Conservation (phyloP, 2,888 invertebrate genomes). For the Cheilosia soror region DNA sequence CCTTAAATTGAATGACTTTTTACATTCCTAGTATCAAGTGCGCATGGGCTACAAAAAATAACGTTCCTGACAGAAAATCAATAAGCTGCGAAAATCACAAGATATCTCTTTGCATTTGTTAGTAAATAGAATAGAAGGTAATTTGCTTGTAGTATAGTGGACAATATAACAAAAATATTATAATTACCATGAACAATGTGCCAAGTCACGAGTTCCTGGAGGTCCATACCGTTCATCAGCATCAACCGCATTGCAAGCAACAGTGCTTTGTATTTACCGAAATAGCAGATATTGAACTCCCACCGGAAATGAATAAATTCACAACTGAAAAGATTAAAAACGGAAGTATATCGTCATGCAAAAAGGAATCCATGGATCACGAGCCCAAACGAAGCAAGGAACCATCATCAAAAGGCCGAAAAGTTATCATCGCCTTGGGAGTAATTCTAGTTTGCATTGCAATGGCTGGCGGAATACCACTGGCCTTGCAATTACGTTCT, state of each 20-base stretch:
- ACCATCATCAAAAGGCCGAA: slow-evolving; percentile 79
- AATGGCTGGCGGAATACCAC: slow-evolving; percentile 84
- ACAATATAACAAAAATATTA: not conserved
- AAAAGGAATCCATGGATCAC: slow-evolving; percentile 79
- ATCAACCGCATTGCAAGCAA: slow-evolving; percentile 82
- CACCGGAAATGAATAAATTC: slow-evolving; percentile 83
- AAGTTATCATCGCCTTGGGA: slow-evolving; percentile 80
- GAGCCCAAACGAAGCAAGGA: slow-evolving; percentile 68
- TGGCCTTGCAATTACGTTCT: slow-evolving; percentile 85
- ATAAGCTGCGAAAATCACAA: slow-evolving; percentile 47
- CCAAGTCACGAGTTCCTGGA: slow-evolving; percentile 83
- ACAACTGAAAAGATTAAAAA: slow-evolving; percentile 82
- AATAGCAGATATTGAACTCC: slow-evolving; percentile 83
- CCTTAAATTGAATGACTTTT: not conserved
- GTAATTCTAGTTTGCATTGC: slow-evolving; percentile 81
- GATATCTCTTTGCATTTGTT: slow-evolving; percentile 38
- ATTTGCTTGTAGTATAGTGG: not conserved
- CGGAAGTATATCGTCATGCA: slow-evolving; percentile 81
- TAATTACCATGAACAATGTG: slow-evolving; percentile 81
- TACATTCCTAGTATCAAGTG: not conserved
- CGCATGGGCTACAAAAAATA: slow-evolving; percentile 33
- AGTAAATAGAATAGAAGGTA: slow-evolving; percentile 53
- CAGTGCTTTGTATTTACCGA: slow-evolving; percentile 84
- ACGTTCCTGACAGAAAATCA: slow-evolving; percentile 62
- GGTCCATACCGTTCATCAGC: slow-evolving; percentile 82